Base-by-base conservation (phyloP, 2,113 vertebrate genomes). In the Salminus brasiliensis region DNA sequence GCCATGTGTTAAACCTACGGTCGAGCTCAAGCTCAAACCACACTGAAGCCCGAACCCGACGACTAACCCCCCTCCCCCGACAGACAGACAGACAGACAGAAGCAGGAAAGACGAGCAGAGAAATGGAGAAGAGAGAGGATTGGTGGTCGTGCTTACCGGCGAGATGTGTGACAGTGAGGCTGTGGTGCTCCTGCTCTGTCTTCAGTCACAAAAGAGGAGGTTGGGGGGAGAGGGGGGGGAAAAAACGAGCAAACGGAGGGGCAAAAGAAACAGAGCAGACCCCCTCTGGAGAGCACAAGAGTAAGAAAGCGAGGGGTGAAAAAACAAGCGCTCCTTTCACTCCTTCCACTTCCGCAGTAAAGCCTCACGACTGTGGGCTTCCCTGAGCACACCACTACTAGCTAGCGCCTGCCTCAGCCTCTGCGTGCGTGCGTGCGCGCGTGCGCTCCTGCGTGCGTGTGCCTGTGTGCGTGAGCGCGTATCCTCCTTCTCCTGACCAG, bases 351-450 rank as follows among this genome's bases (percentile, higher is more conserved):
- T n/a, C n/a, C n/a, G n/a, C n/a, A 81, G 87, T 88, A 83, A 86
- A 91, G 88, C 86, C 85, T 87, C 87, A 85, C 86, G 86, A 85
- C 85, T 89, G 89, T 92, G 87, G 87, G 88, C 90, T 92, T 88
- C 90, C 92, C 90, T 91, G 88, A 89, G 91, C 81, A 85, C 89
- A 86, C 87, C 87, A 87, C 88, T n/a, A n/a, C n/a, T n/a, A n/a
- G n/a, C n/a, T 88, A 88, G 90, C 73, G 74, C 49, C 79, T 81
- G 72, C 53, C 67, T 78, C 69, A 76, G 30, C 73, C 77, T 79
- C 70, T 88, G 32, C 5, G 41, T 16, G 66, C 8, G 66, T 45
- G 66, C 15, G 23, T 45, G 41, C 32, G 34, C n/a, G 65, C 47
- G 70, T 67, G 34, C 70, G 52, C 49, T n/a, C n/a, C n/a, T n/a